A percentile compares a stretch with the other conserved stretches of the same genome.
Evolutionary conservation across 2,113 vertebrate species (phyloP).

Genomic region (Aplodontia rufa): DNA sequence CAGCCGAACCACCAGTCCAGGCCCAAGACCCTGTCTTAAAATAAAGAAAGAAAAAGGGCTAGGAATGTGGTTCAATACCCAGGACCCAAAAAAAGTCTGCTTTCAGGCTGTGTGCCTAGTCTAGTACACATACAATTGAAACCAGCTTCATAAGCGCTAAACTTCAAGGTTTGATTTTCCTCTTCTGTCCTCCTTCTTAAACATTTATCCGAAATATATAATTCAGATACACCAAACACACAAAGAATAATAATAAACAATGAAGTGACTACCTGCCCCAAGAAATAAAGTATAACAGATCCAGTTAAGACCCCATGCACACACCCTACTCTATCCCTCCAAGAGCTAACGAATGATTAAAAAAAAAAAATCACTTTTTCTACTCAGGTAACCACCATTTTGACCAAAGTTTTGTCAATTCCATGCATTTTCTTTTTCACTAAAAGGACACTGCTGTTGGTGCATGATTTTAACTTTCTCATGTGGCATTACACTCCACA

Average conservation of each 20-base stretch:
- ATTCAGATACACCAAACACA: background rate
- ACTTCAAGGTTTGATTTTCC: background rate
- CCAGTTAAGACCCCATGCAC: background rate
- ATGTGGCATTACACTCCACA: background rate
- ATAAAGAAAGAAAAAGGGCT: too few species aligned
- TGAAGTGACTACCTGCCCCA: background rate
- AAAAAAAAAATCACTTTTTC: background rate
- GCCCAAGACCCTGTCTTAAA: too few species aligned
- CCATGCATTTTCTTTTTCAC: background rate
- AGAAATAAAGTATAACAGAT: background rate
- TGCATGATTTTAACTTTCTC: background rate
- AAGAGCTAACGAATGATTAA: background rate
- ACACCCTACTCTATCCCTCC: background rate
- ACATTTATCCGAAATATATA: background rate
- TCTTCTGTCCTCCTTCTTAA: background rate
- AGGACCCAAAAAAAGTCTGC: too few species aligned
- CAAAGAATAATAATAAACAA: background rate
- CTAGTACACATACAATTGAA: background rate
- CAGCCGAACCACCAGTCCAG: too few species aligned
- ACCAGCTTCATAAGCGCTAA: background rate
- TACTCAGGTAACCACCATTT: too few species aligned
- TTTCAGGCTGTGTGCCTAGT: background rate
- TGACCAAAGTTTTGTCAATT: too few species aligned
- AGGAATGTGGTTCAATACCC: too few species aligned
- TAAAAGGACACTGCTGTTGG: background rate